Evolutionary conservation across 2,113 vertebrate genomes (phyloP).

Genomic region (Melanerpes aurifrons): DNA sequence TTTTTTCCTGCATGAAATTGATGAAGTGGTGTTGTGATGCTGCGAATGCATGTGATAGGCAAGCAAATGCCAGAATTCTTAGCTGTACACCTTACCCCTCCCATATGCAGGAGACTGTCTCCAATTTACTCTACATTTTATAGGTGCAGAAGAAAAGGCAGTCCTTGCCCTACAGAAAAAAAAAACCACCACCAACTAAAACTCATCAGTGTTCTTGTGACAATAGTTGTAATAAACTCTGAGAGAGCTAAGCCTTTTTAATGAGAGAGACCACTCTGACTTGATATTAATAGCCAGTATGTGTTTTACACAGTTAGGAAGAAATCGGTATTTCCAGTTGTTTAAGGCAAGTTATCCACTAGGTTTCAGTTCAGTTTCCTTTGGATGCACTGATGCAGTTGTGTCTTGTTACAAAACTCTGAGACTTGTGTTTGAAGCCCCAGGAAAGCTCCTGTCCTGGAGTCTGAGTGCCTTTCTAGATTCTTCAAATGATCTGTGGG

Average conservation of each 20-base stretch:
- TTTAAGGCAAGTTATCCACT: neutral
- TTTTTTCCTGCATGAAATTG: too few relatives aligned
- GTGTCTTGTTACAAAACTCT: neutral
- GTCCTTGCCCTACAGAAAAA: neutral
- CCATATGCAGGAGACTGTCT: neutral
- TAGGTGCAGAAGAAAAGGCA: neutral
- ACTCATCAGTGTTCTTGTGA: neutral
- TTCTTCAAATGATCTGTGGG: slow-evolving; percentile 47
- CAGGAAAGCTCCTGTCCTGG: slow-evolving; percentile 41
- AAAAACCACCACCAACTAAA: neutral
- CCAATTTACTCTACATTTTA: neutral
- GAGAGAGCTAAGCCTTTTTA: neutral
- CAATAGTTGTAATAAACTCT: neutral
- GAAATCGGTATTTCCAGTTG: slow-evolving; percentile 18
- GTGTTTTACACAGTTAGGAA: neutral
- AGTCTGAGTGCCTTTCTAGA: neutral
- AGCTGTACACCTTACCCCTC: neutral
- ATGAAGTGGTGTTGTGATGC: neutral
- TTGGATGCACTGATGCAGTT: neutral
- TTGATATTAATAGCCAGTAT: neutral
- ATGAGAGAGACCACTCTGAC: neutral
- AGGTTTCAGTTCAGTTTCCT: neutral
- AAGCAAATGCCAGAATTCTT: neutral
- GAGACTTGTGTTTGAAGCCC: slow-evolving; percentile 38
- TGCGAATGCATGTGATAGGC: neutral